Evolutionary conservation across 2,113 vertebrate genomes (phyloP), one percentile per base, ranked within the genome.

Genomic region (Helogale parvula): DNA sequence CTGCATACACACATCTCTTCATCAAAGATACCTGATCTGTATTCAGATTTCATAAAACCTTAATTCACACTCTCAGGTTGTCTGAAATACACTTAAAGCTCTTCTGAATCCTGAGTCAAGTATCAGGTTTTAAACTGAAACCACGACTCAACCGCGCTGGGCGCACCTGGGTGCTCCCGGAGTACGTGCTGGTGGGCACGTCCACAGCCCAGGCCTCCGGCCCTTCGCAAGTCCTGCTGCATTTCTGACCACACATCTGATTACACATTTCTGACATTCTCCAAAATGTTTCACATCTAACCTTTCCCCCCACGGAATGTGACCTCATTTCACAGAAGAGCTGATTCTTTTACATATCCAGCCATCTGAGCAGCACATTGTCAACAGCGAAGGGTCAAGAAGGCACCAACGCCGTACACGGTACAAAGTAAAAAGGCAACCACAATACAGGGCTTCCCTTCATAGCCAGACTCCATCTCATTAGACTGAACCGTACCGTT

Each of bases 391-490:
- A 52, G 5, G 87, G 72, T 77, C 27, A 85, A 82, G 7, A 72
- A 7, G 4, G n/a, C 14, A 85, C 16, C 0, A 50, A 50, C 13
- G 13, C 50, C 3, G 12, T 50, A 50, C 13, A 50, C 15, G 15
- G 52, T 54, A 54, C 3, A 54, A 54, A 16, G 52, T 54, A 17
- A 16, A 52, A 96, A 93, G 71, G 50, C 50, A 93, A 90, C 17
- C 63, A 96, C 2, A 88, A 91, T 25, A 65, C 19, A 12, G 8
- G 79, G 76, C 74, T 76, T 76, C 52, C 90, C 54, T 83, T 95
- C 54, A 88, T 14, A 90, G 79, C 77, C 47, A 93, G 54, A 81
- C 45, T 72, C 81, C 41, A 83, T 90, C 60, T 82, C 82, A 77
- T 38, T 35, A 65, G 6, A 72, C 27, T 45, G 65, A 76, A 35